Percentiles rank a stretch among this genome's conserved stretches.
These are phyloP conservation scores for Rhyacophila evoluta DNA, from an alignment of 2,888 invertebrate genomes.

Conservation along the genomic window DNA sequence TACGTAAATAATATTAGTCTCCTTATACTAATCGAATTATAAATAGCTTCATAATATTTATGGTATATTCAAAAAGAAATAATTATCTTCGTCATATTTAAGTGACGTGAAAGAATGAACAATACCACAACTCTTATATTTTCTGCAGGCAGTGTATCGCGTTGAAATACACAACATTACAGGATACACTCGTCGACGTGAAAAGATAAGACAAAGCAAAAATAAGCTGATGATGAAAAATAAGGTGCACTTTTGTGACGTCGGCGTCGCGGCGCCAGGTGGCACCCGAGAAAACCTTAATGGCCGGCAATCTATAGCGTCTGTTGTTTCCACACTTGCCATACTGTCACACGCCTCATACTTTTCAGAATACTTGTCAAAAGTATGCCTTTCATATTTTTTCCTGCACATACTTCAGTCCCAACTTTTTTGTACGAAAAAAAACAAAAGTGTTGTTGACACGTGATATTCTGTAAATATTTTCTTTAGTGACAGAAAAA, in stretches of 20 bases:
- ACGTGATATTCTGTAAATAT: not conserved
- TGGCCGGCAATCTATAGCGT: not conserved
- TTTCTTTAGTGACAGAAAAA: too few species aligned
- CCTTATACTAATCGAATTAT: too few species aligned
- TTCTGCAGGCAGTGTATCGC: too few species aligned
- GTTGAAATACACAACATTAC: too few species aligned
- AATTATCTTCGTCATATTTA: too few species aligned
- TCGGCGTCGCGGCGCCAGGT: conserved; percentile 12
- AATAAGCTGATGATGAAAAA: conserved; percentile 23
- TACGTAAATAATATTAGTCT: too few species aligned
- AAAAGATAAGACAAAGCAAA: not conserved
- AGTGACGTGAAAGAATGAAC: too few species aligned
- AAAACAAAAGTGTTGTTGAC: not conserved
- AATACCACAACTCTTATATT: too few species aligned
- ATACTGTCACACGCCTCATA: not conserved
- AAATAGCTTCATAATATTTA: too few species aligned
- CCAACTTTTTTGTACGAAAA: not conserved
- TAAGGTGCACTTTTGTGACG: conserved; percentile 15
- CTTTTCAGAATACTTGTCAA: conserved; percentile 5
- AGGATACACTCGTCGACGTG: not conserved
- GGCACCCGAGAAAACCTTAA: not conserved
- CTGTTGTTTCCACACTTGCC: not conserved
- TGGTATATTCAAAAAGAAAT: too few species aligned
- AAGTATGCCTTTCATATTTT: not conserved
- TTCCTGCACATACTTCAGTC: not conserved